phyloP scores from a whole-genome alignment of 2,888 invertebrate species.

The Dysmachus trigonus region DNA sequence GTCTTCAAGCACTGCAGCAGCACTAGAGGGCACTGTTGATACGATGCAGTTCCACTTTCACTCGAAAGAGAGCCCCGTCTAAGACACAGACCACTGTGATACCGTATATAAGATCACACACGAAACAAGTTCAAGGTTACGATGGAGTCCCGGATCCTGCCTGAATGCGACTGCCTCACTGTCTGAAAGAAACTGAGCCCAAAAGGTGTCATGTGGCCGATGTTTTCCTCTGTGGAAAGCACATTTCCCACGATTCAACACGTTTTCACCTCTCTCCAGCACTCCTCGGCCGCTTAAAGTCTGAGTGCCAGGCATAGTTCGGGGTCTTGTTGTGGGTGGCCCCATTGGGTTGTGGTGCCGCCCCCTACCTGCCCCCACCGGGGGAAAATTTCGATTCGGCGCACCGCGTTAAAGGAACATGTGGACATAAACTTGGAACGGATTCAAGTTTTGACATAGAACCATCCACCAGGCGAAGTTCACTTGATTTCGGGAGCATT shows the following conservation, averaged over 20 bases:
- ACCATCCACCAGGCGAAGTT: not conserved
- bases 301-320: not conserved
- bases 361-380: not conserved
- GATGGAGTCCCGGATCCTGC: not conserved
- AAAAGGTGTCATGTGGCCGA: not conserved
- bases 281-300: not conserved
- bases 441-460: not conserved
- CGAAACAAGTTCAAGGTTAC: slow-evolving; percentile 12
- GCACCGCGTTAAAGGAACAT: not conserved
- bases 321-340: not conserved
- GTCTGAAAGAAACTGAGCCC: slow-evolving; percentile 5
- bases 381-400: not conserved
- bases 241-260: slow-evolving; percentile 26
- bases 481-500: not conserved
- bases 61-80: not conserved
- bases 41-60: not conserved
- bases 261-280: slow-evolving; percentile 9
- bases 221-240: not conserved
- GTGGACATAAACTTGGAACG: not conserved
- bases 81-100: not conserved
- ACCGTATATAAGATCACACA: not conserved
- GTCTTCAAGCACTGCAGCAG: not conserved
- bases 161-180: not conserved
- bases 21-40: not conserved
- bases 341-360: not conserved